Evolutionary conservation across 2,888 invertebrate genomes (phyloP).

Genomic region (Brachylomia viminalis): DNA sequence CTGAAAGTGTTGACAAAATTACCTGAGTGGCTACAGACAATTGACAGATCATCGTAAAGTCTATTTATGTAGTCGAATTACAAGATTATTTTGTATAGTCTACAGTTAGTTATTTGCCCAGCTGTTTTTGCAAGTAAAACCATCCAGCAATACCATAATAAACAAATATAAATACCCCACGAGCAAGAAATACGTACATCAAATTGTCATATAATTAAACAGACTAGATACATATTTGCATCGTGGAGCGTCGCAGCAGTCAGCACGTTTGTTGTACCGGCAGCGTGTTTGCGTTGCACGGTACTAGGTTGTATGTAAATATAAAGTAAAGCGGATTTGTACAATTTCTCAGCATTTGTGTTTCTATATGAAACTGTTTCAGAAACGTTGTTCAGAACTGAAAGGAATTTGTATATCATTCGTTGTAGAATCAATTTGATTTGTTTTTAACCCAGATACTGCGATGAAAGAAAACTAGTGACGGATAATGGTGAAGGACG

Average conservation of each 20-base stretch:
- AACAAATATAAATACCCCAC: not conserved
- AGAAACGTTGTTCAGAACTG: not conserved
- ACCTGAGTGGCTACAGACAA: not conserved
- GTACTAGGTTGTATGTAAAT: conserved; percentile 39
- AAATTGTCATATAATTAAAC: conserved; percentile 37
- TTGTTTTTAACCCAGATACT: not conserved
- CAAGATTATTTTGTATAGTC: not conserved
- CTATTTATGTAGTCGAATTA: not conserved
- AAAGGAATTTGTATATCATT: not conserved
- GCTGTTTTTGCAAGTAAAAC: not conserved
- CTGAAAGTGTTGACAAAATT: not conserved
- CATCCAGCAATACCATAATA: not conserved
- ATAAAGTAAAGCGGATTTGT: conserved; percentile 38
- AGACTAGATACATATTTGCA: conserved; percentile 44
- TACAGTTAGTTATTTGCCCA: not conserved
- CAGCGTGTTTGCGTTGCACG: conserved; percentile 36
- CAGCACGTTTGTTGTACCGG: conserved; percentile 17
- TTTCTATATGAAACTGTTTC: conserved; percentile 22
- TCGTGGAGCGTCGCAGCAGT: conserved; percentile 14
- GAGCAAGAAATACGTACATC: not conserved
- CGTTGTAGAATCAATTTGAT: not conserved
- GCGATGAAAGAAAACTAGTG: not conserved
- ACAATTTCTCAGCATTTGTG: conserved; percentile 44
- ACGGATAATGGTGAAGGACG: not conserved
- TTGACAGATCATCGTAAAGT: not conserved